Evolutionary conservation across 2,797 vertebrate genomes (phyloP).

Genomic region (Pagetopsis macropterus): DNA sequence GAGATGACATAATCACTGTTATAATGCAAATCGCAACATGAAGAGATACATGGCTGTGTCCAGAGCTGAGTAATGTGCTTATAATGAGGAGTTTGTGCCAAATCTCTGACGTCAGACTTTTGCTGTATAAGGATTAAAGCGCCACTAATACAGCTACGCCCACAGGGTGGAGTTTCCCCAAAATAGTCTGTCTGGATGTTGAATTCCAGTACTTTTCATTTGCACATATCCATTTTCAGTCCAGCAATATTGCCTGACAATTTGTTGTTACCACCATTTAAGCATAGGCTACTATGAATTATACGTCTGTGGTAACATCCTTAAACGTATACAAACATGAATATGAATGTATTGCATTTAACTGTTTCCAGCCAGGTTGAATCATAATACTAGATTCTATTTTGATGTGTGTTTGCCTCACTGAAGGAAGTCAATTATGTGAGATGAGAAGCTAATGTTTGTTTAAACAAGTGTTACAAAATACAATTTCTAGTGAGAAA

Average conservation of each 20-base stretch:
- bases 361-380: constrained; percentile 7
- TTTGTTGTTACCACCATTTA: neutral
- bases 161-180: constrained; percentile 52
- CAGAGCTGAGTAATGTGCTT: constrained; percentile 52
- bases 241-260: constrained; percentile 1
- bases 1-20: constrained; percentile 25
- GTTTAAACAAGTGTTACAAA: neutral
- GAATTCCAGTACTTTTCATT: constrained; percentile 61
- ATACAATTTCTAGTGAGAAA: neutral
- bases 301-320: neutral
- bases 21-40: constrained; percentile 22
- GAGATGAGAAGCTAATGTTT: constrained; percentile 23
- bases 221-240: constrained; percentile 22
- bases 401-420: too few species aligned
- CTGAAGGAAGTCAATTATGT: neutral
- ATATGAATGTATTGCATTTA: neutral
- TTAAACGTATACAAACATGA: neutral
- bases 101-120: constrained; percentile 30
- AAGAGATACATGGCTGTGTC: constrained; percentile 49
- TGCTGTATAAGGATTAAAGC: neutral
- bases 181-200: constrained; percentile 46
- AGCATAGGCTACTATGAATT: neutral
- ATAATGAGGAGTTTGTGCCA: constrained; percentile 30
- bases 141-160: constrained; percentile 25
- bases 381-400: neutral